Percentiles rank a stretch among this genome's conserved stretches.
Conservation (phyloP, 2,888 invertebrate genomes). For the Tiphia femorata region DNA sequence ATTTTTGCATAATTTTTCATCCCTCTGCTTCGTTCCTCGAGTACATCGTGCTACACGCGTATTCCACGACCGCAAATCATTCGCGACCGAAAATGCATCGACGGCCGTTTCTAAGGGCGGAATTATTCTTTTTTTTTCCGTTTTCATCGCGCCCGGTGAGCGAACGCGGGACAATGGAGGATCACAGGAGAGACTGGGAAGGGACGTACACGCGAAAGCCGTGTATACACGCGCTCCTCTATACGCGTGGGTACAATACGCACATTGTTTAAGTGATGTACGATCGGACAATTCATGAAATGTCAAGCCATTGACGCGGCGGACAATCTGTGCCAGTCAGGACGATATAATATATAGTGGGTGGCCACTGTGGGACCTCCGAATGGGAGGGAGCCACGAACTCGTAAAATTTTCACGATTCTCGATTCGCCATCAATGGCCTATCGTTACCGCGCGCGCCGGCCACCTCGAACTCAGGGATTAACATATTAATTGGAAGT, state of each 20-base stretch:
- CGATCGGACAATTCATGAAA: conserved; percentile 37
- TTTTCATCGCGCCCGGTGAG: neutral
- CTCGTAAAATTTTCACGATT: too few species aligned
- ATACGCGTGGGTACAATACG: conserved; percentile 34
- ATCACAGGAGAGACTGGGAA: conserved; percentile 2
- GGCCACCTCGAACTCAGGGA: too few species aligned
- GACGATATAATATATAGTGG: too few species aligned
- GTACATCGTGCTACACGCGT: too few species aligned
- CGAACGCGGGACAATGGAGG: neutral
- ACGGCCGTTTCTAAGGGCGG: conserved; percentile 8
- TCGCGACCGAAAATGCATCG: neutral
- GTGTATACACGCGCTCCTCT: neutral
- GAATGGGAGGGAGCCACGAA: too few species aligned
- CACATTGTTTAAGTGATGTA: conserved; percentile 45
- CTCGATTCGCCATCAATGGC: too few species aligned
- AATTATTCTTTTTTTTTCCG: conserved; percentile 4
- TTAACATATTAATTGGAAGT: too few species aligned
- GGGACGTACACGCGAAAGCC: conserved; percentile 20
- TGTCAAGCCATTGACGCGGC: conserved; percentile 32
- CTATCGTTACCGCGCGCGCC: too few species aligned
- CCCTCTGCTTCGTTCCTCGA: too few species aligned
- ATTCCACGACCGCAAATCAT: too few species aligned
- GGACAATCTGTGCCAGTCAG: conserved; percentile 15
- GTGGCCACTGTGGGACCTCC: too few species aligned
- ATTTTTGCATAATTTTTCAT: too few species aligned